Evolutionary conservation across 2,797 vertebrate species (phyloP), one percentile per base, ranked within the genome.

Genomic region (Picus viridis): DNA sequence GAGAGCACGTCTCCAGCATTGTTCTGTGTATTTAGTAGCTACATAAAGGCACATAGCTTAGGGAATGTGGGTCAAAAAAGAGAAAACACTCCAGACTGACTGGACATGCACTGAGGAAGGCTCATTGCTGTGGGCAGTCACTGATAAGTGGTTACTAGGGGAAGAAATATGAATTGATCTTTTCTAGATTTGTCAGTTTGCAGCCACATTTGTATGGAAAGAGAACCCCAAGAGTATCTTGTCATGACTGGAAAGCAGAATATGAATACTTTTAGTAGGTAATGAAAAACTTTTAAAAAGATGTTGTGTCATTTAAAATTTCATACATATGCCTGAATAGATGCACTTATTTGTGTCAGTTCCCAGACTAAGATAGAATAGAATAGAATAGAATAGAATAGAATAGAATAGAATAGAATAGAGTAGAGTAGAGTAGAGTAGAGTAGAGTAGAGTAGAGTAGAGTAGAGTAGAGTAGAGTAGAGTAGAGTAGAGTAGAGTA

Each of bases 141-240:
- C 75, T 79, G 77, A 83, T 78, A 81, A 93, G 77, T 95, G 89
- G 89, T 94, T 97, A 91, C 82, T n/a, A 70, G 89, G 74, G 83
- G 86, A 95, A 93, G 88, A 97, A 95, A 94, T 91, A 95, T 63
- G 58, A 97, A 96, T 92, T 95, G 94, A 96, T 96, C 71, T 79
- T 90, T 96, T 91, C 82, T 22, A 51, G 56, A 84, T 97, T 97
- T 96, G 83, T 86, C 79, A 86, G 72, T 90, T 93, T 89, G 74
- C 30, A 93, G 77, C 29, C 65, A 91, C 68, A 85, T 92, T 92
- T 73, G 43, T 58, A 88, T 49, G 76, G 49, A 63, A 88, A 41
- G 58, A 36, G 10, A 41, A 15, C 59, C 70, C 45, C 36, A 36
- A 36, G 36, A 84, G 47, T 81, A 23, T 39, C 57, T 94, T 78